Base-by-base conservation (phyloP, 1,140 invertebrate species). In the Rhagoletis zephyria region DNA sequence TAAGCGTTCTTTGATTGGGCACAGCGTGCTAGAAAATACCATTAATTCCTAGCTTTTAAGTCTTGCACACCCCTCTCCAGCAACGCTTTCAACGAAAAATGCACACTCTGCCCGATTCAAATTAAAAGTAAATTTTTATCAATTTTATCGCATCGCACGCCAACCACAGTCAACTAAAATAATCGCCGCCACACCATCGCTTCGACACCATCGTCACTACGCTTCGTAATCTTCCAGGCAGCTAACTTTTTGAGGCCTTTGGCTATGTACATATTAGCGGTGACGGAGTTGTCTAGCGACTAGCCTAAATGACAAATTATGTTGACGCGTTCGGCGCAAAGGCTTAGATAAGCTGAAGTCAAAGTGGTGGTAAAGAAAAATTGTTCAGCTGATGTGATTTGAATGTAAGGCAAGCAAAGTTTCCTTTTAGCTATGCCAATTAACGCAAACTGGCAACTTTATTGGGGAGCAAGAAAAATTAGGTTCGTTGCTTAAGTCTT, bases 81-180 rank as follows among this genome's bases (percentile, higher is more conserved):
- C 16, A 56, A n/a, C 48, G 56, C 14, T 7, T 4, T 14, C 12
- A 63, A 16, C 42, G n/a, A 12, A 12, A 74, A 74, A 14, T 42
- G 2, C 10, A 16, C 45, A 74, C 70, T 48, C 48, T 81, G 16
- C 30, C 0, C 74, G 56, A 81, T 59, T 81, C 74, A 56, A 81
- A 81, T 81, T 56, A 81, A 81, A 59, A 81, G 48, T 10, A 51
- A 30, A 56, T 56, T 81, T 81, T 81, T 81, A 81, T 81, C 74
- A 81, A 81, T 81, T 81, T 81, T 59, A 81, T 56, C 74, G 48
- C 74, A 48, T 16, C 10, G 48, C 19, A 5, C 64, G 64, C 64
- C 30, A 67, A 7, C 74, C 19, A 19, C 48, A 30, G 48, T n/a
- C 74, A 56, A n/a, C n/a, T n/a, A 56, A 9, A 56, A 19, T 81